A percentile compares a stretch with the other conserved stretches of the same genome.
Evolutionary conservation across 2,113 vertebrate genomes (phyloP).

Genomic region (Micronycteris hirsuta): DNA sequence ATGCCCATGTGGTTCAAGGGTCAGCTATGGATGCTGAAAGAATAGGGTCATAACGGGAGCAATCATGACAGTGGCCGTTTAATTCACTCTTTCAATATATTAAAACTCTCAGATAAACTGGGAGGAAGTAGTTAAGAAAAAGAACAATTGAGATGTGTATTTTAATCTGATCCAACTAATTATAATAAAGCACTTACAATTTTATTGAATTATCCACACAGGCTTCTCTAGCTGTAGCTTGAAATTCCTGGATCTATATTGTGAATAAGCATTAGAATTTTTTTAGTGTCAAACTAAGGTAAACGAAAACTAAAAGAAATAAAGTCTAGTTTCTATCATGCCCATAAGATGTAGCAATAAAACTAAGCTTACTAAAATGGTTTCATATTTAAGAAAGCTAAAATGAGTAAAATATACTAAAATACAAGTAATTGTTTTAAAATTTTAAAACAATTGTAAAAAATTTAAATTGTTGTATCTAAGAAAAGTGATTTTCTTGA

Average conservation of each 20-base stretch:
- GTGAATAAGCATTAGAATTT: slow-evolving; percentile 34
- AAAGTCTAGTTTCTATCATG: not conserved
- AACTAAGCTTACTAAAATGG: not conserved
- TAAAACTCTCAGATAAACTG: not conserved
- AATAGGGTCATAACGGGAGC: not conserved
- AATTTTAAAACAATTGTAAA: not conserved
- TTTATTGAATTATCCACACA: slow-evolving; percentile 47
- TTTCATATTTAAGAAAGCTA: slow-evolving; percentile 27
- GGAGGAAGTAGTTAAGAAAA: not conserved
- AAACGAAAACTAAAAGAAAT: not conserved
- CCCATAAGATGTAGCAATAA: not conserved
- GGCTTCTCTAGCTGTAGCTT: slow-evolving; percentile 61
- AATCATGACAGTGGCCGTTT: not conserved
- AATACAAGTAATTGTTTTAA: not conserved
- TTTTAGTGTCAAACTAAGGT: slow-evolving; percentile 4
- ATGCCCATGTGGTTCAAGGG: not conserved
- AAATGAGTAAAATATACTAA: not conserved
- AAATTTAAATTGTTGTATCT: not conserved
- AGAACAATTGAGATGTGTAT: not conserved
- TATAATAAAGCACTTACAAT: slow-evolving; percentile 66
- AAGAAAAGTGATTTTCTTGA: not conserved
- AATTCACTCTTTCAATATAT: not conserved
- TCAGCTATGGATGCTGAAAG: not conserved
- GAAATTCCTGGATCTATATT: slow-evolving; percentile 65
- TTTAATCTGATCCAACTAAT: slow-evolving; percentile 2